Evolutionary conservation across 2,888 invertebrate species (phyloP).

Genomic region (Parnassius orleans): DNA sequence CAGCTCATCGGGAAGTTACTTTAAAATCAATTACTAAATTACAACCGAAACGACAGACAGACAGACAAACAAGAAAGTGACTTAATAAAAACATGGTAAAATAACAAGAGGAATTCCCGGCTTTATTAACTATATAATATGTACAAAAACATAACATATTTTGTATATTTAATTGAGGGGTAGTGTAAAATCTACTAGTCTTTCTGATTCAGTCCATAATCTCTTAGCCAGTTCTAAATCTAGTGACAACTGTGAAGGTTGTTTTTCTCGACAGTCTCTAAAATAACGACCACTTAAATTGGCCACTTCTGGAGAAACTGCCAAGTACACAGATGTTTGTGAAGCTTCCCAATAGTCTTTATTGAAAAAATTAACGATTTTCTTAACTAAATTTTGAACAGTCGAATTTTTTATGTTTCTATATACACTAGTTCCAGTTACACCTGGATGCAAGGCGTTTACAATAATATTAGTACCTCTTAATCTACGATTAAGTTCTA

Average conservation of each 20-base stretch:
- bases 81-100: too few species aligned
- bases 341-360: conserved; percentile 84
- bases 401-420: conserved; percentile 79
- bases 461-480: conserved; percentile 79
- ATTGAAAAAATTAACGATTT: conserved; percentile 60
- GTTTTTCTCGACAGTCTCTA: conserved; percentile 77
- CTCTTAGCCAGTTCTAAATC: conserved; percentile 78
- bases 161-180: conserved; percentile 1
- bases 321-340: conserved; percentile 82
- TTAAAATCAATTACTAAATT: too few species aligned
- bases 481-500: conserved; percentile 69
- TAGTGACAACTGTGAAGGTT: conserved; percentile 73
- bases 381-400: conserved; percentile 51
- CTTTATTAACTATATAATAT: neutral
- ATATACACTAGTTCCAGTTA: conserved; percentile 80
- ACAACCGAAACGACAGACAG: too few species aligned
- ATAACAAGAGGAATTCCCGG: too few species aligned
- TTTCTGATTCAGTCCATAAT: conserved; percentile 85
- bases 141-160: conserved; percentile 17
- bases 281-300: conserved; percentile 84
- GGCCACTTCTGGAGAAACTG: conserved; percentile 78
- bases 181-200: conserved; percentile 47
- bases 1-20: too few species aligned
- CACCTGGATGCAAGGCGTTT: conserved; percentile 83
- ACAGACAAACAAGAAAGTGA: too few species aligned